A percentile compares a stretch with the other conserved stretches of the same genome.
phyloP scores from a whole-genome alignment of 2,113 vertebrate genomes.

The Opisthocomus hoazin region DNA sequence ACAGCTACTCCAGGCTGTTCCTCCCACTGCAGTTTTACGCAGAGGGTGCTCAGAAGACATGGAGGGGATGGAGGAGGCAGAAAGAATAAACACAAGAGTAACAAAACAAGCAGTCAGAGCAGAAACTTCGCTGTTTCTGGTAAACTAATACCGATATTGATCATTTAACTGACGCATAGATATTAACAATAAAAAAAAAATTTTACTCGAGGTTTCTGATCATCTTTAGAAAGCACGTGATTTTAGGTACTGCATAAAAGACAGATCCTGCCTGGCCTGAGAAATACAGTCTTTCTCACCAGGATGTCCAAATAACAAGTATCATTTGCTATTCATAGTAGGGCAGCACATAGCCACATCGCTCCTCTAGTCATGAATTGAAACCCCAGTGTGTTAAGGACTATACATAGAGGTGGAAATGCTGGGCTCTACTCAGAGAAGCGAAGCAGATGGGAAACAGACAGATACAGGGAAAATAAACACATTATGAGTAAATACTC shows the following conservation, averaged over 20 bases:
- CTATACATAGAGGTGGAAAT: background rate
- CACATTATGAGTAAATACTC: background rate
- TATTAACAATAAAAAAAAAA: background rate
- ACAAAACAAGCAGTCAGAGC: background rate
- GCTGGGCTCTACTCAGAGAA: background rate
- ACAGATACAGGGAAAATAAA: background rate
- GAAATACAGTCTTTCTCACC: background rate
- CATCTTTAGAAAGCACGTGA: background rate
- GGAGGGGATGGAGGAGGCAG: background rate
- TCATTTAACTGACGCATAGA: background rate
- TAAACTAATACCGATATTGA: background rate
- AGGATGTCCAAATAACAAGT: background rate
- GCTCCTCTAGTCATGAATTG: background rate
- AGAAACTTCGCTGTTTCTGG: background rate
- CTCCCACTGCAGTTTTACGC: background rate
- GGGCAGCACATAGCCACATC: background rate
- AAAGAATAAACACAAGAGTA: background rate
- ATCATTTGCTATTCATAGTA: background rate
- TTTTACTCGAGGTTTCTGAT: background rate
- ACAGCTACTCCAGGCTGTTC: background rate
- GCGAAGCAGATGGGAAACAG: background rate
- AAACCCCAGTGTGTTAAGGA: background rate
- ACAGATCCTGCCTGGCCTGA: background rate
- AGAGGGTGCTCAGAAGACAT: background rate
- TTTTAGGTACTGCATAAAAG: background rate